phyloP scores from a whole-genome alignment of 2,797 vertebrate genomes.

The Labeo calbasu region DNA sequence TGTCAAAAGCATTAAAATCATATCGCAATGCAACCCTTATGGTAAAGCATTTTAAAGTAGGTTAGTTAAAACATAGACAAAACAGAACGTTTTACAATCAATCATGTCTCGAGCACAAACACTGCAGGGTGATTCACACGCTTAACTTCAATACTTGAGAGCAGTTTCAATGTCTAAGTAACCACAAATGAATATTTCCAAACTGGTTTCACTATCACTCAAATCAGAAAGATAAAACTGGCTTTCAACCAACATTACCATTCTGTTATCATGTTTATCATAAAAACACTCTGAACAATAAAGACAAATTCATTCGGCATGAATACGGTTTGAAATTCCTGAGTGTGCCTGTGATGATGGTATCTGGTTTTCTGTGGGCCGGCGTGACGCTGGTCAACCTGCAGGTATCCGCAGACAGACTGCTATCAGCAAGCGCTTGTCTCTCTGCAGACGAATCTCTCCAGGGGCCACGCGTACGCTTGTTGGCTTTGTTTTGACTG shows the following conservation, averaged over 20 bases:
- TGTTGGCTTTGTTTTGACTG: slow-evolving; percentile 58
- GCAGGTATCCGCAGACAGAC: slow-evolving; percentile 1
- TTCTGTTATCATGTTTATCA: neutral
- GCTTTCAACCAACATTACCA: neutral
- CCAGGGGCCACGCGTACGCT: slow-evolving; percentile 12
- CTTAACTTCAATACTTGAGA: neutral
- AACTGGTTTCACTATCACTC: neutral
- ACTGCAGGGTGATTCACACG: neutral
- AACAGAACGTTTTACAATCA: neutral
- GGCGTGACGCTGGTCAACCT: neutral
- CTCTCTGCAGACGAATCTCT: slow-evolving; percentile 37
- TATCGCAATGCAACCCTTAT: neutral
- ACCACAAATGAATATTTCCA: neutral
- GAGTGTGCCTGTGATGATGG: slow-evolving; percentile 9
- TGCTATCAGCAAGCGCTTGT: slow-evolving; percentile 22
- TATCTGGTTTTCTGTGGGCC: neutral
- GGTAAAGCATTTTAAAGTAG: neutral
- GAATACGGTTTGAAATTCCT: neutral
- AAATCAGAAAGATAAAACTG: neutral
- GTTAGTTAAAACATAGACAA: neutral
- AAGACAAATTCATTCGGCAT: neutral
- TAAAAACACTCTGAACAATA: neutral
- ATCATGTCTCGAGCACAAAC: neutral
- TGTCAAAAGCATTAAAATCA: neutral
- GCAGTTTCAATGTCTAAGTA: neutral